Evolutionary conservation across 2,113 vertebrate species (phyloP).

Genomic region (Anas platyrhynchos): DNA sequence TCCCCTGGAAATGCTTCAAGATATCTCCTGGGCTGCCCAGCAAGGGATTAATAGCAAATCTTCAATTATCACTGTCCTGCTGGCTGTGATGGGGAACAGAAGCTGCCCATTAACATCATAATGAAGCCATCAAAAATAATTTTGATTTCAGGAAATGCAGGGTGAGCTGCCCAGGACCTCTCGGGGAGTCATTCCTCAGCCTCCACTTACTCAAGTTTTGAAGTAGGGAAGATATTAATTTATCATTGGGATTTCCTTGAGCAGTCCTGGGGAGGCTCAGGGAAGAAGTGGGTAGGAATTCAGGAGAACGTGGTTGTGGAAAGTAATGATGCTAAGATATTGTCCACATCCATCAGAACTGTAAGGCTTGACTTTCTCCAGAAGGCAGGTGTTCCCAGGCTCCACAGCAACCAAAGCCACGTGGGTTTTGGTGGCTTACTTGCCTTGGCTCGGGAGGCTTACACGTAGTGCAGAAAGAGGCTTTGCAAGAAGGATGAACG

Average conservation of each 20-base stretch:
- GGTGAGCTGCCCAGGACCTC: neutral
- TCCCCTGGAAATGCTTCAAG: neutral
- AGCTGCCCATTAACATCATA: neutral
- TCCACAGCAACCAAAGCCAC: neutral
- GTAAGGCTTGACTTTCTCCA: neutral
- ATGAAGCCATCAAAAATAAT: neutral
- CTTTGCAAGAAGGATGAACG: neutral
- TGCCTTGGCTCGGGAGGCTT: neutral
- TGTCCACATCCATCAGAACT: neutral
- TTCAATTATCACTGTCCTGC: neutral
- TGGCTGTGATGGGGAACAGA: neutral
- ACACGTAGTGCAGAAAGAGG: neutral
- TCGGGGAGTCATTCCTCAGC: fast-evolving
- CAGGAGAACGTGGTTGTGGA: neutral
- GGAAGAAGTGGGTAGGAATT: neutral
- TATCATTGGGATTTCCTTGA: neutral
- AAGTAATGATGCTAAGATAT: neutral
- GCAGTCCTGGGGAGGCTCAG: neutral
- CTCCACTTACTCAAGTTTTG: neutral
- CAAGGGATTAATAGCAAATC: neutral
- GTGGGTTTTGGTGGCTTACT: neutral
- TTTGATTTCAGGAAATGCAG: neutral
- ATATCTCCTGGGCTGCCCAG: neutral
- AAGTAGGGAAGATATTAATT: neutral
- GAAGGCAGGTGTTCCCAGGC: neutral